Base-by-base conservation (phyloP, 2,797 vertebrate species). In the Merluccius polli region DNA sequence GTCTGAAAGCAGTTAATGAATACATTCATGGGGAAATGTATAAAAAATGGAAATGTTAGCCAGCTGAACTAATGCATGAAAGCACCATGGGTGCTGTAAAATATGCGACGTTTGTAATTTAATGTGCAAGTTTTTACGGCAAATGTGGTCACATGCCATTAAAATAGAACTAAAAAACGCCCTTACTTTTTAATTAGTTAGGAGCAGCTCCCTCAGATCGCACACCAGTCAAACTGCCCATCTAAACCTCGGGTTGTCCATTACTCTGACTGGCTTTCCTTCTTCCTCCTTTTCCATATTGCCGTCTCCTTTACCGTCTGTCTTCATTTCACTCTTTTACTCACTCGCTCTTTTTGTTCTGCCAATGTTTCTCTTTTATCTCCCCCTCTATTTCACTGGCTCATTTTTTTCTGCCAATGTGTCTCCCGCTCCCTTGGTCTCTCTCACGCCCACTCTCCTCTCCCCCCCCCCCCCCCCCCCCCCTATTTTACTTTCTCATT, bases 201-300 rank as follows among this genome's bases (percentile, higher is more conserved):
- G 1, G 21, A 24, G 52, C 10, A 59, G 52, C 52, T n/a, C 21
- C 52, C 21, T n/a, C 21, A n/a, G 8, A 2, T 59, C n/a, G 11
- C 52, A 52, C 52, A 59, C 21, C 18, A 52, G 44, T 21, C 44
- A 52, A 52, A 21, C 18, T 41, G 38, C 21, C 15, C 15, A 48
- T 74, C 8, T 52, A 35, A 32, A 69, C 44, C 48, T 35, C 71
- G 38, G 29, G 38, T 48, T 16, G 24, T 75, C 33, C 18, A 68
- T 30, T 16, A 31, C 65, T 68, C 6, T 30, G 24, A 12, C 82
- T 82, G 71, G 88, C 90, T 91, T 15, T 89, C 78, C 85, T 89
- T 90, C 72, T 35, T 71, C 31, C 72, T 32, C 24, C 15, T 30
- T 21, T 36, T 59, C 52, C 24, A 59, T n/a, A 9, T 9, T 59